These are phyloP conservation scores for Holothuria scabra DNA, from an alignment of 53 echinoderm and acorn worm species.

Conservation along the genomic window DNA sequence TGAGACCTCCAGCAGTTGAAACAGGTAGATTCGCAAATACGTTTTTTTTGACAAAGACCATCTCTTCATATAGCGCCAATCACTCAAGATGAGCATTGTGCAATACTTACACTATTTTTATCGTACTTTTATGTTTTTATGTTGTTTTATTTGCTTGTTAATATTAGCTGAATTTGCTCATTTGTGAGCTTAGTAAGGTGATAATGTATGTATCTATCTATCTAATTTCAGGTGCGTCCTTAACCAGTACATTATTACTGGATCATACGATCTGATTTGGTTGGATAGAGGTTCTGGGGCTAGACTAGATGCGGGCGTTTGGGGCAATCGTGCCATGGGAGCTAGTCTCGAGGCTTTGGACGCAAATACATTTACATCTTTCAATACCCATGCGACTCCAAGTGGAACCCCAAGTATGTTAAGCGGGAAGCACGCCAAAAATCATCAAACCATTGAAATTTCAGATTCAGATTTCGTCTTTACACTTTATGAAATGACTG, in stretches of 20 bases:
- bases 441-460: not conserved
- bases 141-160: no score
- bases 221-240: not conserved
- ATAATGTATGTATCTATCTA: no score
- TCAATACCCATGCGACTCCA: not conserved
- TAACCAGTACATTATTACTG: not conserved
- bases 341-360: not conserved
- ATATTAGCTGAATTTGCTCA: no score
- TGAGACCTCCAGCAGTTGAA: no score
- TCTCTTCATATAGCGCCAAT: no score
- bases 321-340: not conserved
- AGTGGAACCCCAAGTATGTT: not conserved
- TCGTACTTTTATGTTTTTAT: no score
- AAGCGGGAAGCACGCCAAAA: conserved; percentile 3
- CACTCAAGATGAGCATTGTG: no score
- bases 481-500: not conserved
- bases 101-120: no score
- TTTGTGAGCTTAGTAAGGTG: no score
- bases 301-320: conserved; percentile 2
- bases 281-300: conserved; percentile 26
- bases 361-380: conserved; percentile 14
- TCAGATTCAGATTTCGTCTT: not conserved
- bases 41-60: no score
- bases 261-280: conserved; percentile 21
- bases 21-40: no score